phyloP scores from a whole-genome alignment of 2,797 vertebrate genomes.

The Lagocephalus sceleratus region DNA sequence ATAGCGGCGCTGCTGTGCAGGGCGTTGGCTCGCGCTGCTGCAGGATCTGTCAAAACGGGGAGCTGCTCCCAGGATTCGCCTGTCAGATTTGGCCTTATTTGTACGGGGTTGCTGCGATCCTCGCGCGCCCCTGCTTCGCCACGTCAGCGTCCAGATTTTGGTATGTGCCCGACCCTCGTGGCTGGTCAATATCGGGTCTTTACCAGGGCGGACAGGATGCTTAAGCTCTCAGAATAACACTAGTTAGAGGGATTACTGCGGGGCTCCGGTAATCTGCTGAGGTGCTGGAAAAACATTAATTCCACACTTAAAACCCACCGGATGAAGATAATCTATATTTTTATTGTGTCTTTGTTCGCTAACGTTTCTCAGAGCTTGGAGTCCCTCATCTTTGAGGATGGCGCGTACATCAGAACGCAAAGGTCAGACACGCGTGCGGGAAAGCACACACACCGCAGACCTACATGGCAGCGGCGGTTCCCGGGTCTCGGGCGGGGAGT shows the following conservation, averaged over 20 bases:
- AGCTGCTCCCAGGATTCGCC: slow-evolving; percentile 52
- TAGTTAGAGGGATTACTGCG: slow-evolving; percentile 38
- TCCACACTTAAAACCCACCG: no score
- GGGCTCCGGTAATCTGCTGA: slow-evolving; percentile 24
- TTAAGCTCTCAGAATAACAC: slow-evolving; percentile 19
- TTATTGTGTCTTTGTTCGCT: no score
- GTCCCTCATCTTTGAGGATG: no score
- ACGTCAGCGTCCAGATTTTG: slow-evolving; percentile 40
- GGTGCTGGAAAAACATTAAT: slow-evolving; percentile 9
- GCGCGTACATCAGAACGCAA: slow-evolving; percentile 1
- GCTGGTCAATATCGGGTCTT: slow-evolving; percentile 53
- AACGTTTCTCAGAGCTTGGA: no score
- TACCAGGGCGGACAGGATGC: slow-evolving; percentile 23
- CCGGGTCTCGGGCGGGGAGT: slow-evolving; percentile 60
- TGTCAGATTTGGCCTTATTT: slow-evolving; percentile 70
- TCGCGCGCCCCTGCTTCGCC: slow-evolving; percentile 65
- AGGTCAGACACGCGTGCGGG: slow-evolving; percentile 7
- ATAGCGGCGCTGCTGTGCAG: slow-evolving; percentile 23
- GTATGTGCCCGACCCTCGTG: slow-evolving; percentile 5
- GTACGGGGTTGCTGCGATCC: slow-evolving; percentile 60
- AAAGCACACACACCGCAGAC: slow-evolving; percentile 27
- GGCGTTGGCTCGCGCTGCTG: slow-evolving; percentile 48
- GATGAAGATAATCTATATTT: no score
- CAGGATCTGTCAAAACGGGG: slow-evolving; percentile 55
- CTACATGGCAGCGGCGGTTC: slow-evolving; percentile 44